Evolutionary conservation across 1,140 invertebrate species (phyloP), one percentile per base, ranked within the genome.

Genomic region (Ooceraea biroi): DNA sequence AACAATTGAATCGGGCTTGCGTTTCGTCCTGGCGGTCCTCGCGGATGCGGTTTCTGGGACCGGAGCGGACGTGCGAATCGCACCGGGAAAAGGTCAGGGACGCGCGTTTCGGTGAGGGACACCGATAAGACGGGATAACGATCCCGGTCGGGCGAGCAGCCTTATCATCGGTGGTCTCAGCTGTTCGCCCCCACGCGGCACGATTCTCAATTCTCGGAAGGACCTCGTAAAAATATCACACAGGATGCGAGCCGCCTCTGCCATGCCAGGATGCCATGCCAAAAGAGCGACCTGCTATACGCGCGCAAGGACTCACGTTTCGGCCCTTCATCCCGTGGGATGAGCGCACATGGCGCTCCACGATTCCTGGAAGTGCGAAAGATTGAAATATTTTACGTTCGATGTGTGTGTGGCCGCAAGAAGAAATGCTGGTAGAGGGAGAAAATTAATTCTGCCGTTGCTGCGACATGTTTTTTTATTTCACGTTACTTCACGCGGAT

Each of bases 151-250:
- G 7, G 36, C 41, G 10, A 82, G 46, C 83, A 50, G 80, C 61
- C 90, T 91, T 91, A 91, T 91, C 90, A 90, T 82, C 61, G 36
- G 36, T 36, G 52, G 83, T 76, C 89, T 91, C 90, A 91, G 90
- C 90, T 91, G 90, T 91, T 90, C 85, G 46, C 85, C 82, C 36
- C 84, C 83, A 83, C 78, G 83, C 88, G 55, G 3, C 61, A 74
- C 63, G 83, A 36, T 36, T 73, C 83, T 71, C 82, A 65, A 85
- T 91, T 91, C 90, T 91, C 86, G 84, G 90, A 91, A 91, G 90
- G 90, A 89, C 86, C 87, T 89, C 90, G 85, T 91, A 91, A 91
- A 90, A 90, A 90, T 91, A 91, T 91, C 87, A 87, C 82, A 89
- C 87, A 89, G 90, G 90, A 91, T 91, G 88, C 84, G 41, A 86